Percentiles rank a stretch among this genome's conserved stretches.
These are phyloP conservation scores for Calameuta idolon DNA, from an alignment of 2,888 invertebrate genomes.

Conservation along the genomic window DNA sequence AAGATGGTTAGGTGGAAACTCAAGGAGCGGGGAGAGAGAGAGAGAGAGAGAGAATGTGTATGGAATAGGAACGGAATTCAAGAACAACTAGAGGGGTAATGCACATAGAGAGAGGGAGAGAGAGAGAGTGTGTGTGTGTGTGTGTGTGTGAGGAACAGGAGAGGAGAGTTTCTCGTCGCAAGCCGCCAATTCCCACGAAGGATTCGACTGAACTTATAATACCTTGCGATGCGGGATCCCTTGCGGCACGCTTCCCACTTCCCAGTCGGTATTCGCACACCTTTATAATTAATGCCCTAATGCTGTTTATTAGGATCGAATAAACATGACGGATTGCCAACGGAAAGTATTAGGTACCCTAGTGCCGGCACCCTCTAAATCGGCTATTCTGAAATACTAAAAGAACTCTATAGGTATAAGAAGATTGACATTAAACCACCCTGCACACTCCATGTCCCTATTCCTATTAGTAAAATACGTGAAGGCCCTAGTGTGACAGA, in stretches of 20 bases:
- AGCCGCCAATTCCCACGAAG: conserved; percentile 62
- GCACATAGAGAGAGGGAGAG: conserved; percentile 42
- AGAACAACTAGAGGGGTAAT: conserved; percentile 11
- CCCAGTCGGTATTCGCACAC: conserved; percentile 22
- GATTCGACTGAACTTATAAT: conserved; percentile 62
- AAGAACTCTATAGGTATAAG: background rate
- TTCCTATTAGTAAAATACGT: background rate
- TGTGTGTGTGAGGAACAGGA: background rate
- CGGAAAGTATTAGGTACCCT: background rate
- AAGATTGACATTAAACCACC: background rate
- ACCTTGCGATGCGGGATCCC: conserved; percentile 48
- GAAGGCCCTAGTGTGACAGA: background rate
- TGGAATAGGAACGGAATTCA: conserved; percentile 1
- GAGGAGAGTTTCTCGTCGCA: conserved; percentile 53
- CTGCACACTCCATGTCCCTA: background rate
- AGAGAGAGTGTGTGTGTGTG: conserved; percentile 31
- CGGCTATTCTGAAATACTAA: background rate
- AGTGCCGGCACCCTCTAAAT: background rate
- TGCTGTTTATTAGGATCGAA: conserved; percentile 32
- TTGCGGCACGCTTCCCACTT: conserved; percentile 50
- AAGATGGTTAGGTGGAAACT: conserved; percentile 20
- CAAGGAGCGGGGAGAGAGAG: conserved; percentile 6
- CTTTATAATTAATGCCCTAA: conserved; percentile 49
- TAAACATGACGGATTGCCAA: conserved; percentile 20
- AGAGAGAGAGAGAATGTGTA: background rate